A percentile compares a stretch with the other conserved stretches of the same genome.
phyloP scores from a whole-genome alignment of 2,113 vertebrate species.

The Xiphophorus couchianus region DNA sequence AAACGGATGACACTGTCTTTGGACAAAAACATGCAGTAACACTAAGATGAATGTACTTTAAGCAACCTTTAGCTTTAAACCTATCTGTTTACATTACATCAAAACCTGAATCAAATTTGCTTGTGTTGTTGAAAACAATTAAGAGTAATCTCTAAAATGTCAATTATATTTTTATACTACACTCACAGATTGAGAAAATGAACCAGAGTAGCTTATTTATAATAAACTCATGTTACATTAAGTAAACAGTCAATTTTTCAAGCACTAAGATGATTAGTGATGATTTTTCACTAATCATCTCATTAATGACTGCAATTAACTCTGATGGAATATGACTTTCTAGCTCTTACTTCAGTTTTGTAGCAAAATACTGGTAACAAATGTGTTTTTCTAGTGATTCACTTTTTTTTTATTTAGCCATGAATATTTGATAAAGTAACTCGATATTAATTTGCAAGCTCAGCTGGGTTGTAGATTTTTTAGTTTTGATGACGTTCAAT shows the following conservation, averaged over 20 bases:
- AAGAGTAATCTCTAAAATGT: not conserved
- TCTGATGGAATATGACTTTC: not conserved
- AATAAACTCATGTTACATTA: constrained; percentile 1
- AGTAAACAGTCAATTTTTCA: not conserved
- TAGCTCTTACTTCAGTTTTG: not conserved
- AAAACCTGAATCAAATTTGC: not conserved
- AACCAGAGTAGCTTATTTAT: constrained; percentile 6
- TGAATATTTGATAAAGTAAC: constrained; percentile 3
- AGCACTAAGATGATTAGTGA: too few relatives aligned
- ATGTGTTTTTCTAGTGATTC: not conserved
- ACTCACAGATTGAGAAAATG: not conserved
- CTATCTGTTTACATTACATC: not conserved
- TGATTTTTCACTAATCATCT: not conserved
- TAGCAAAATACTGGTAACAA: not conserved
- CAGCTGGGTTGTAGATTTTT: not conserved
- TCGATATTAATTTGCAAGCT: not conserved
- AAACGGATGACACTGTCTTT: not conserved
- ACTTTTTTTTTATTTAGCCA: not conserved
- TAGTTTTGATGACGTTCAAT: too few relatives aligned
- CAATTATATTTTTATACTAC: not conserved
- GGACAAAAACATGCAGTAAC: not conserved
- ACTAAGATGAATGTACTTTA: not conserved
- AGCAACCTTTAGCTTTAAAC: not conserved
- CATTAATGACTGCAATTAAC: not conserved
- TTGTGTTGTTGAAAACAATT: not conserved